Conservation (phyloP, 1,140 invertebrate genomes). For the Lutraria rhynchaena region DNA sequence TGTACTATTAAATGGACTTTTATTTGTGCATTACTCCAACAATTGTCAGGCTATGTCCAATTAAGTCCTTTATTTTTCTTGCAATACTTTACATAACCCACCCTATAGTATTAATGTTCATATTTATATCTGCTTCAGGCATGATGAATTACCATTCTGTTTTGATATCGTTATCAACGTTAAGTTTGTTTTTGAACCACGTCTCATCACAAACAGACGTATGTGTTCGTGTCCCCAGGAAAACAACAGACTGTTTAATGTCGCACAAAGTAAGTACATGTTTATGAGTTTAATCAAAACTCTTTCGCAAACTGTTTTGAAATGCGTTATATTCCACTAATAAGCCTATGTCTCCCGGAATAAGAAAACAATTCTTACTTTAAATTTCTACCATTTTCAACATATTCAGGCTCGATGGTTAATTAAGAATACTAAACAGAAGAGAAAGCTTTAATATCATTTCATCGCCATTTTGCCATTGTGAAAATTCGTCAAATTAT, state of each 20-base stretch:
- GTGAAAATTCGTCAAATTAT: not conserved
- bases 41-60: no score
- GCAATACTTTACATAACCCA: no score
- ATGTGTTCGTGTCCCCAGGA: not conserved
- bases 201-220: conserved; percentile 3
- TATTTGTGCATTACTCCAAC: no score
- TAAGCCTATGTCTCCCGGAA: not conserved
- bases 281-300: no score
- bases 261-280: not conserved
- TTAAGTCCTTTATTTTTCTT: no score
- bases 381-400: not conserved
- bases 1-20: no score
- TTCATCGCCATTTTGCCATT: not conserved
- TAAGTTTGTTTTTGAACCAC: no score
- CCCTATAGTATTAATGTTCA: no score
- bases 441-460: not conserved
- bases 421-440: not conserved
- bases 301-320: not conserved
- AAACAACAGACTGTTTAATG: conserved; percentile 11
- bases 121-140: no score
- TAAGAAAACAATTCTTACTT: not conserved
- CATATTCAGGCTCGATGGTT: not conserved
- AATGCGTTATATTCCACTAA: not conserved
- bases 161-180: no score
- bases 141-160: no score